These are phyloP conservation scores for Suricata suricatta DNA, from an alignment of 2,113 vertebrate genomes.

Conservation along the genomic window DNA sequence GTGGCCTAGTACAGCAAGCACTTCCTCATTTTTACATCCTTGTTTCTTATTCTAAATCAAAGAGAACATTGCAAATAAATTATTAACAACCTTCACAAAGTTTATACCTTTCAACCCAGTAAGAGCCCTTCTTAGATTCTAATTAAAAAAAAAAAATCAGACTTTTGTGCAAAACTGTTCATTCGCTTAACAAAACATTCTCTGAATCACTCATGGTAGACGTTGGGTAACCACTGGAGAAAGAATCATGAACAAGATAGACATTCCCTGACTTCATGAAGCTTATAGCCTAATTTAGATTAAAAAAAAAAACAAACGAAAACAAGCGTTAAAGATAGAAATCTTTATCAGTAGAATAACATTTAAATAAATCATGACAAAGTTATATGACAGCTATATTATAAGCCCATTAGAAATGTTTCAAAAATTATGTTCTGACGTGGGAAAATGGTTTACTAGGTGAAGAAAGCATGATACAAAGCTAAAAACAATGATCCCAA, in stretches of 20 bases:
- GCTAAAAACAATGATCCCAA: constrained; percentile 28
- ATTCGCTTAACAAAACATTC: constrained; percentile 25
- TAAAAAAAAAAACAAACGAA: neutral
- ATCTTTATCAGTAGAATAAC: constrained; percentile 25
- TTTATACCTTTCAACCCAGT: constrained; percentile 10
- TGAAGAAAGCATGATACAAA: constrained; percentile 29
- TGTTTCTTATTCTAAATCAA: constrained; percentile 94
- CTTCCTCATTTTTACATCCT: constrained; percentile 97
- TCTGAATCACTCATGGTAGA: neutral
- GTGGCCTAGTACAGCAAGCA: constrained; percentile 97
- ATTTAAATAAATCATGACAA: constrained; percentile 32
- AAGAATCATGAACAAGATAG: neutral
- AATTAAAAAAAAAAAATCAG: neutral
- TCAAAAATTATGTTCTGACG: neutral
- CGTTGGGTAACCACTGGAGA: neutral
- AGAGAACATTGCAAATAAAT: constrained; percentile 57
- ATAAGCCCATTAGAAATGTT: neutral
- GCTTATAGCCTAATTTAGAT: neutral
- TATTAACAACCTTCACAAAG: neutral
- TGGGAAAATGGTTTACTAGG: neutral
- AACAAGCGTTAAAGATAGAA: neutral
- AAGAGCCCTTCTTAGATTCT: constrained; percentile 22
- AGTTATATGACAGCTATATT: neutral
- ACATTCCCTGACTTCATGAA: neutral
- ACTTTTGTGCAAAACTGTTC: neutral